Evolutionary conservation across 2,797 vertebrate genomes (phyloP).

Genomic region (Furcifer pardalis): DNA sequence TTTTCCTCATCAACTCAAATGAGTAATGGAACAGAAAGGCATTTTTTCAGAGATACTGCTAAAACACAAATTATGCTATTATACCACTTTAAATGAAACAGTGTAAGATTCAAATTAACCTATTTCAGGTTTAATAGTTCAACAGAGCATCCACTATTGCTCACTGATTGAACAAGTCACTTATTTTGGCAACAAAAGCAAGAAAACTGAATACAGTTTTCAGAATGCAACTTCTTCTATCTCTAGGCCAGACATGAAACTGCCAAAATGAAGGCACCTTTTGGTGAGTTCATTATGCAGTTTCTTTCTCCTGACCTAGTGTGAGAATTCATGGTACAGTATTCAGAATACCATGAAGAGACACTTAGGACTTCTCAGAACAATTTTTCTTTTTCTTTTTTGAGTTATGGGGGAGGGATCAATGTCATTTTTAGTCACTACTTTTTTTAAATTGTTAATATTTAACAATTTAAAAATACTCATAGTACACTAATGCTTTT

Average conservation of each 20-base stretch:
- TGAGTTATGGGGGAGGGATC: not conserved
- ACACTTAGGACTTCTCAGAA: not conserved
- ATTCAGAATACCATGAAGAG: slow-evolving; percentile 27
- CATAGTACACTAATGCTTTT: not conserved
- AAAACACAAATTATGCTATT: slow-evolving; percentile 50
- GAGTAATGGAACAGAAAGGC: slow-evolving; percentile 58
- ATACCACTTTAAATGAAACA: slow-evolving; percentile 58
- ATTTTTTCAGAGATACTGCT: not conserved
- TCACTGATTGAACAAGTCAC: slow-evolving; percentile 7
- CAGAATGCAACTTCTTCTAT: too few relatives aligned
- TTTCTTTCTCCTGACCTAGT: too few relatives aligned
- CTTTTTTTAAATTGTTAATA: slow-evolving; percentile 29
- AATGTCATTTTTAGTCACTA: not conserved
- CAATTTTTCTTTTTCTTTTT: slow-evolving; percentile 11
- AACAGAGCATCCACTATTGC: slow-evolving; percentile 5
- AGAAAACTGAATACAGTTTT: too few relatives aligned
- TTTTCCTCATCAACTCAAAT: slow-evolving; percentile 36
- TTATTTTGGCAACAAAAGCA: slow-evolving; percentile 28
- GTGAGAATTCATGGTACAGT: too few relatives aligned
- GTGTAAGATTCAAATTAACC: slow-evolving; percentile 53
- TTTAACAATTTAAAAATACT: slow-evolving; percentile 27
- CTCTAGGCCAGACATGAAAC: too few relatives aligned
- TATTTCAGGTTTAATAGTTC: slow-evolving; percentile 51
- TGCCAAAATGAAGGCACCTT: too few relatives aligned
- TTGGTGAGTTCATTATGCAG: too few relatives aligned